Evolutionary conservation across 2,888 invertebrate species (phyloP).

Genomic region (Limulus polyphemus): DNA sequence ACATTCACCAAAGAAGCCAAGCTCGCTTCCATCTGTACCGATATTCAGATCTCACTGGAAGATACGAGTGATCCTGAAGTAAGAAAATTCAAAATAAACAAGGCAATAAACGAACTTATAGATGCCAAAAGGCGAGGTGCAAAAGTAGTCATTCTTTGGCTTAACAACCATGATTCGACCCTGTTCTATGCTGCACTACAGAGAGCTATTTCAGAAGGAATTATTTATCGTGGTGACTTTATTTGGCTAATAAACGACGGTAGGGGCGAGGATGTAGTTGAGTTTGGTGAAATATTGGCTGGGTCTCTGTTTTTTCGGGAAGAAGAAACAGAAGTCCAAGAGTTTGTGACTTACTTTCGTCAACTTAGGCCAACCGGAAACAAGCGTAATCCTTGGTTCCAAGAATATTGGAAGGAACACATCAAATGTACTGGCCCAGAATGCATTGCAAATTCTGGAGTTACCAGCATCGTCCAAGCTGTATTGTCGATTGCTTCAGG

Average conservation of each 20-base stretch:
- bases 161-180: conserved; percentile 3
- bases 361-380: conserved; percentile 27
- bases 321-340: conserved; percentile 22
- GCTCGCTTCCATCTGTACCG: conserved; percentile 13
- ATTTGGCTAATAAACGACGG: conserved; percentile 7
- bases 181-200: conserved; percentile 14
- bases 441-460: conserved; percentile 24
- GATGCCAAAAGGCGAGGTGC: conserved; percentile 19
- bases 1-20: conserved; percentile 14
- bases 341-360: conserved; percentile 28
- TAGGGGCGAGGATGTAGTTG: conserved; percentile 8
- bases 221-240: conserved; percentile 14
- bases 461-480: conserved; percentile 34
- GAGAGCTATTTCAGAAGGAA: conserved; percentile 9
- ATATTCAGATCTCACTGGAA: conserved; percentile 7
- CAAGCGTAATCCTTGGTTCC: conserved; percentile 37
- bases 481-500: conserved; percentile 33
- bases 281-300: conserved; percentile 19
- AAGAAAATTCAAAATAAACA: not conserved
- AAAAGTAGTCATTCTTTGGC: conserved; percentile 18
- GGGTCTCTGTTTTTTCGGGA: conserved; percentile 17
- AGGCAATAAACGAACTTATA: conserved; percentile 6
- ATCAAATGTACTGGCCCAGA: conserved; percentile 25
- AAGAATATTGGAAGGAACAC: conserved; percentile 34
- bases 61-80: not conserved